These are phyloP conservation scores for Bathynomus jamesi DNA, from an alignment of 1,140 invertebrate species.

Conservation along the genomic window DNA sequence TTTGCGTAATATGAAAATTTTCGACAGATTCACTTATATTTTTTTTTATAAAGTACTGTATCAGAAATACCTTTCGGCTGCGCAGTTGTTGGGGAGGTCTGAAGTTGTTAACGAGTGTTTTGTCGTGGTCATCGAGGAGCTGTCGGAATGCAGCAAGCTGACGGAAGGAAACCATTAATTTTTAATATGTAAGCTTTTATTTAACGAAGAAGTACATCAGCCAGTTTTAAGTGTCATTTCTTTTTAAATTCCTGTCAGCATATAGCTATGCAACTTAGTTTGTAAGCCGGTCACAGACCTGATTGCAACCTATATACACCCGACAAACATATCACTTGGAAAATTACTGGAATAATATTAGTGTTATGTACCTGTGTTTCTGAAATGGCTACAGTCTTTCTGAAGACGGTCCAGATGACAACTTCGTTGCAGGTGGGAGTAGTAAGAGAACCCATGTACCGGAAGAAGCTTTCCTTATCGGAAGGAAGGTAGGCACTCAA, in stretches of 20 bases:
- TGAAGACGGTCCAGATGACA: conserved; percentile 51
- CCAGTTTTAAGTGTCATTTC: too few relatives aligned
- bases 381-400: conserved; percentile 52
- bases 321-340: too few relatives aligned
- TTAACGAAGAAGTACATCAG: too few relatives aligned
- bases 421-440: conserved; percentile 52
- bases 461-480: conserved; percentile 54
- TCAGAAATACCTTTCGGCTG: conserved; percentile 14
- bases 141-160: conserved; percentile 15
- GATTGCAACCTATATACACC: too few relatives aligned
- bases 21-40: too few relatives aligned
- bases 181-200: too few relatives aligned
- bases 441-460: conserved; percentile 59
- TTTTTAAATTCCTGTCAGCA: too few relatives aligned
- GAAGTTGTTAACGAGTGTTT: conserved; percentile 10
- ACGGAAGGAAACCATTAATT: not conserved
- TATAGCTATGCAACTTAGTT: too few relatives aligned
- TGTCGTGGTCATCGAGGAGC: not conserved
- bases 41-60: too few relatives aligned
- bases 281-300: too few relatives aligned
- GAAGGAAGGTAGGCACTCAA: conserved; percentile 49
- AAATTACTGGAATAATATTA: too few relatives aligned
- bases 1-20: too few relatives aligned
- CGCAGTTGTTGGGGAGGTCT: conserved; percentile 6
- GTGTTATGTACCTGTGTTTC: conserved; percentile 53